A percentile compares a stretch with the other conserved stretches of the same genome.
Evolutionary conservation across 2,888 invertebrate species (phyloP).

Genomic region (Crepidodera aurea): DNA sequence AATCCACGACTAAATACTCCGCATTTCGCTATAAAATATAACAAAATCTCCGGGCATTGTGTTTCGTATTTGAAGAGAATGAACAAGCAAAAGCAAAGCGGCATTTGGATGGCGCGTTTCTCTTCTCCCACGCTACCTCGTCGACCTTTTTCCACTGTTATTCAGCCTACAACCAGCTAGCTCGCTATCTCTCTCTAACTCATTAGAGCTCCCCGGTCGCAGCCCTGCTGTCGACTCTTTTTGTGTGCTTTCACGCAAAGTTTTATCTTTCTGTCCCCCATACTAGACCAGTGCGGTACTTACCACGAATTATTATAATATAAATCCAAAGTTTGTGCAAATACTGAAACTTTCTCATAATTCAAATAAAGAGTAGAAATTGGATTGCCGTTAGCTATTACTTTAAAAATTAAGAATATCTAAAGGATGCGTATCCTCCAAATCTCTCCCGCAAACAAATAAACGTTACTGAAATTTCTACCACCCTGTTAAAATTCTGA

Average conservation of each 20-base stretch:
- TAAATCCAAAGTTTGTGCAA: no score
- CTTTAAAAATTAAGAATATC: no score
- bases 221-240: slow-evolving; percentile 26
- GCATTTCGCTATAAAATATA: slow-evolving; percentile 12
- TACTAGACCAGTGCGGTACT: slow-evolving; percentile 27
- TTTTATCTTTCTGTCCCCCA: slow-evolving; percentile 34
- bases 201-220: slow-evolving; percentile 5
- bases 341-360: no score
- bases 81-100: slow-evolving; percentile 17
- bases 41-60: slow-evolving; percentile 20
- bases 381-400: no score
- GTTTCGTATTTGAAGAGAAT: slow-evolving; percentile 9
- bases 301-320: not conserved
- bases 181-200: slow-evolving; percentile 27
- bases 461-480: no score
- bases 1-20: not conserved
- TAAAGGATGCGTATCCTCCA: no score
- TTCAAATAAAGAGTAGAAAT: no score
- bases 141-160: slow-evolving; percentile 45
- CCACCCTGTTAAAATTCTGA: no score
- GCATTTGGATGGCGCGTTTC: slow-evolving; percentile 27
- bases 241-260: slow-evolving; percentile 29
- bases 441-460: no score
- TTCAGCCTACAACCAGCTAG: slow-evolving; percentile 40
- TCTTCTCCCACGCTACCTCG: slow-evolving; percentile 47